Evolutionary conservation across 1,140 invertebrate species (phyloP).

Genomic region (Drosophila tristis): DNA sequence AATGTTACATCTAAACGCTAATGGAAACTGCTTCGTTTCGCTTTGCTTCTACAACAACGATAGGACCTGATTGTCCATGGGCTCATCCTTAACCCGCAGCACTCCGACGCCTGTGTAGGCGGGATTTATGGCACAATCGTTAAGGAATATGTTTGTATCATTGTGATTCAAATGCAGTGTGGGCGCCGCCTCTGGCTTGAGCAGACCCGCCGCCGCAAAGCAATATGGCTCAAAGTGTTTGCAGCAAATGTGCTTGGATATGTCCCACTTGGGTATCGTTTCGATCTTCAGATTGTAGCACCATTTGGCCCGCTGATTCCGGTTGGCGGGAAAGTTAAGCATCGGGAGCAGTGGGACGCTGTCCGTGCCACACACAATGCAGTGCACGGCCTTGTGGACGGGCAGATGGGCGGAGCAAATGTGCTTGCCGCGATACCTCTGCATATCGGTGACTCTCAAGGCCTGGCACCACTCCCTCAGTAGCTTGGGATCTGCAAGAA

Average conservation of each 20-base stretch:
- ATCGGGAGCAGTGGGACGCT: constrained; percentile 48
- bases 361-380: constrained; percentile 56
- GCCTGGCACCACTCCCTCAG: constrained; percentile 62
- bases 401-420: constrained; percentile 62
- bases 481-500: constrained; percentile 36
- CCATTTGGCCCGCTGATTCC: constrained; percentile 69
- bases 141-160: constrained; percentile 69
- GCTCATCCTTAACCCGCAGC: constrained; percentile 57
- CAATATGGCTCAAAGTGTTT: constrained; percentile 68
- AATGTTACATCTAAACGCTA: constrained; percentile 36
- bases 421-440: constrained; percentile 49
- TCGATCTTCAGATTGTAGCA: constrained; percentile 75
- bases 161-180: constrained; percentile 63
- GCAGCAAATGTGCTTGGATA: constrained; percentile 58
- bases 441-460: constrained; percentile 38
- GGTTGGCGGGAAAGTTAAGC: constrained; percentile 61
- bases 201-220: constrained; percentile 38
- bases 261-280: constrained; percentile 67
- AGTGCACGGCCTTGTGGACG: constrained; percentile 23
- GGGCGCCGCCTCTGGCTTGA: constrained; percentile 57
- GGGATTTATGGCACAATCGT: constrained; percentile 49
- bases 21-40: constrained; percentile 35
- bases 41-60: constrained; percentile 42
- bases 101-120: constrained; percentile 12
- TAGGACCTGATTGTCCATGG: constrained; percentile 56